Percentiles rank a stretch among this genome's conserved stretches.
phyloP scores from a whole-genome alignment of 1,140 invertebrate species.

The Lucilia cuprina region DNA sequence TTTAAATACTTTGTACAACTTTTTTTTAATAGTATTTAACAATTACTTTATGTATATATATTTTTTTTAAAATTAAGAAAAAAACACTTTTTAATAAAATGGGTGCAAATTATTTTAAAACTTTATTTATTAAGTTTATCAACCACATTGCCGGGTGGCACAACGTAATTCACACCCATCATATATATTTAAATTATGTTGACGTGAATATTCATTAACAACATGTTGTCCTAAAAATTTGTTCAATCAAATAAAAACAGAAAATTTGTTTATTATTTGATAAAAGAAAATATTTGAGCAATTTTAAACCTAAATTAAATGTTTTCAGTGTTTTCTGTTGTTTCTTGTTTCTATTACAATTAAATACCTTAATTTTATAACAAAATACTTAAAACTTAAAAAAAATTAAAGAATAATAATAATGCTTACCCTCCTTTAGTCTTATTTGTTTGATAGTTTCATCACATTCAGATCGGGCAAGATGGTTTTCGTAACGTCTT shows the following conservation, averaged over 20 bases:
- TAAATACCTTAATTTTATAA: too few species aligned
- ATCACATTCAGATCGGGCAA: conserved; percentile 9
- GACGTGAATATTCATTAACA: conserved; percentile 73
- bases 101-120: neutral
- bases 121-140: conserved; percentile 59
- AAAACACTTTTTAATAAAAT: neutral
- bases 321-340: conserved; percentile 22
- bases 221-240: conserved; percentile 63
- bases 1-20: neutral
- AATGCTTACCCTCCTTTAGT: neutral
- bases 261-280: neutral
- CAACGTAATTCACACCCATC: conserved; percentile 72
- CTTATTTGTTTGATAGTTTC: conserved; percentile 23
- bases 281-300: neutral
- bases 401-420: neutral
- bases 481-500: neutral
- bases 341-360: neutral
- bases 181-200: conserved; percentile 75
- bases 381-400: neutral
- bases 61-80: neutral
- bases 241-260: neutral
- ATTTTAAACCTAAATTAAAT: neutral
- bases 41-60: neutral
- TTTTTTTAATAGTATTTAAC: neutral
- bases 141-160: conserved; percentile 76